Conservation (phyloP, 2,888 invertebrate genomes). For the Dermolepida albohirtum region DNA sequence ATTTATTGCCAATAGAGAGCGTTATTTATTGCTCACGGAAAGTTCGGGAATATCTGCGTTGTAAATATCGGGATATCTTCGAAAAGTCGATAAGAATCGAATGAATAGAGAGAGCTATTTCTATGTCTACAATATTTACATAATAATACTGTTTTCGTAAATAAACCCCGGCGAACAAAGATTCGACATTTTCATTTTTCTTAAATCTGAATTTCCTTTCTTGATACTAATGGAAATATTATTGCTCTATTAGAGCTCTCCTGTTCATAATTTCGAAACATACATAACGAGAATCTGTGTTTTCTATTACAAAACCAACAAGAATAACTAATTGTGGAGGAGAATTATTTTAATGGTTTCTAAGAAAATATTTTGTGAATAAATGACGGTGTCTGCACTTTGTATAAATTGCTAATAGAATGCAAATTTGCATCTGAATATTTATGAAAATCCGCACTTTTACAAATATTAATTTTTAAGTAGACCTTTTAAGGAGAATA, state of each 20-base stretch:
- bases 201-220: background rate
- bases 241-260: background rate
- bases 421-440: too few species aligned
- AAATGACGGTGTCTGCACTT: too few species aligned
- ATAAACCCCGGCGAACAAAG: background rate
- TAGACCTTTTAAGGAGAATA: too few species aligned
- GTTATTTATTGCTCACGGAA: slow-evolving; percentile 2
- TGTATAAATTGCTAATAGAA: too few species aligned
- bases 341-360: too few species aligned
- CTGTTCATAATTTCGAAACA: background rate
- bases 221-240: background rate
- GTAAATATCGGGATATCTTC: background rate
- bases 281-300: background rate
- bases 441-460: too few species aligned
- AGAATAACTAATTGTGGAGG: too few species aligned
- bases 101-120: background rate
- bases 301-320: too few species aligned
- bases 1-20: background rate
- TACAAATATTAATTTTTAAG: too few species aligned
- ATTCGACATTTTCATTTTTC: slow-evolving; percentile 2
- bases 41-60: background rate
- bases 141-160: slow-evolving; percentile 8
- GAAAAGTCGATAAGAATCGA: slow-evolving; percentile 9
- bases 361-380: too few species aligned
- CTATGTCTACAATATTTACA: slow-evolving; percentile 6